These are phyloP conservation scores for Polydrusus cervinus DNA, from an alignment of 2,888 invertebrate genomes.

Conservation along the genomic window DNA sequence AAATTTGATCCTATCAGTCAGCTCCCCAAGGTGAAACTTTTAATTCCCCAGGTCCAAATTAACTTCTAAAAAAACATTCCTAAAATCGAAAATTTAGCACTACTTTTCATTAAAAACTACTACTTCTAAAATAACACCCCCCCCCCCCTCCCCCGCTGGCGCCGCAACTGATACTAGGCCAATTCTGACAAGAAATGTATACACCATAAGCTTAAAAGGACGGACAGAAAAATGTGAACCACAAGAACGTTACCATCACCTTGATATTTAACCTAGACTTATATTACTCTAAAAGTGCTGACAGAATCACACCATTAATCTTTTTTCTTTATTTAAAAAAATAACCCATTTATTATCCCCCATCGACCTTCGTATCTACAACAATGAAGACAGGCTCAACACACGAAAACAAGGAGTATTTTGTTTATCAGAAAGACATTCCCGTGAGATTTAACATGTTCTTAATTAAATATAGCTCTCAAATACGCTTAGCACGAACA, in stretches of 20 bases:
- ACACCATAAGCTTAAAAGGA: background rate
- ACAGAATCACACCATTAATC: too few relatives aligned
- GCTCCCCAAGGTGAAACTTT: too few relatives aligned
- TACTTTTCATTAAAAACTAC: too few relatives aligned
- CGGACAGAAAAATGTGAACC: background rate
- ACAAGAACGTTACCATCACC: too few relatives aligned
- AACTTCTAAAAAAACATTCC: too few relatives aligned
- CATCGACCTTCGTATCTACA: background rate
- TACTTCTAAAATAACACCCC: too few relatives aligned
- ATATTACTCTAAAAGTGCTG: too few relatives aligned
- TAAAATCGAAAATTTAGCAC: too few relatives aligned
- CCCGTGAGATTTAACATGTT: background rate
- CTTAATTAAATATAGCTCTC: background rate
- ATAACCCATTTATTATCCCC: background rate
- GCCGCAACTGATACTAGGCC: background rate
- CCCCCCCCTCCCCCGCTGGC: too few relatives aligned
- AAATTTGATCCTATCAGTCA: too few relatives aligned
- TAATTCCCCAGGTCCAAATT: too few relatives aligned
- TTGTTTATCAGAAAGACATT: conserved; percentile 4
- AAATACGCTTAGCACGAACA: background rate
- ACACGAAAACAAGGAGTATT: background rate
- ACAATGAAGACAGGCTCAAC: background rate
- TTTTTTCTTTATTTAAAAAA: background rate
- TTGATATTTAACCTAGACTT: too few relatives aligned
- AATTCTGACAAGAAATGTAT: background rate